Evolutionary conservation across 2,888 invertebrate genomes (phyloP), one percentile per base, ranked within the genome.

Genomic region (Anodontia alba): DNA sequence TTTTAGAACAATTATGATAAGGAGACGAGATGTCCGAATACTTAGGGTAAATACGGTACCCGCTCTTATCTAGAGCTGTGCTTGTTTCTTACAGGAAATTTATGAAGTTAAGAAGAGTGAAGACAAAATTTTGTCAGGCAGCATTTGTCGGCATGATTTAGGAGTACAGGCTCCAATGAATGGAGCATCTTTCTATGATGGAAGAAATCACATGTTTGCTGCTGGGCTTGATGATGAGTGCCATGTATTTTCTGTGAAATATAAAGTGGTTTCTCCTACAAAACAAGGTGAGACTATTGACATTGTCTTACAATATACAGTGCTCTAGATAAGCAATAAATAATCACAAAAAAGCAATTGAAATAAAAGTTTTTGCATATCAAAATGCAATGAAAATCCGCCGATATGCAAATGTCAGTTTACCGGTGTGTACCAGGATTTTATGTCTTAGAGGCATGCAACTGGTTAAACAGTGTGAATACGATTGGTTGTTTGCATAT

Each of bases 191-290:
- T 96, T 96, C 81, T 96, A 96, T 88, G 92, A 94, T 86, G 96
- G 96, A 62, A 97, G 97, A 90, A 96, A 96, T 91, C 97, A 96
- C 20, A 97, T 97, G 94, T 95, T 98, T 72, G 97, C 97, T 0
- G 98, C 98, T 12, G 99, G 99, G 0, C 97, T 98, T 95, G 98
- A 98, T 95, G 97, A 97, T 86, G 97, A 98, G 38, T 94, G 94
- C 81, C 89, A 90, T 51, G 68, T 93, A 15, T 93, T 92, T 78
- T 83, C 89, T 20, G 77, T 94, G 54, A 92, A 92, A 84, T 93
- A 93, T 80, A 94, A 91, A 88, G 91, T 94, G 33, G 83, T 92
- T 26, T 88, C 89, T 26, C 92, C 92, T 38, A 81, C 80, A 26
- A 88, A 87, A 76, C 70, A 80, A 78, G 73, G 78, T 81, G 67